A percentile compares a stretch with the other conserved stretches of the same genome.
These are phyloP conservation scores for Gracilinanus agilis DNA, from an alignment of 2,113 vertebrate genomes.

Conservation along the genomic window DNA sequence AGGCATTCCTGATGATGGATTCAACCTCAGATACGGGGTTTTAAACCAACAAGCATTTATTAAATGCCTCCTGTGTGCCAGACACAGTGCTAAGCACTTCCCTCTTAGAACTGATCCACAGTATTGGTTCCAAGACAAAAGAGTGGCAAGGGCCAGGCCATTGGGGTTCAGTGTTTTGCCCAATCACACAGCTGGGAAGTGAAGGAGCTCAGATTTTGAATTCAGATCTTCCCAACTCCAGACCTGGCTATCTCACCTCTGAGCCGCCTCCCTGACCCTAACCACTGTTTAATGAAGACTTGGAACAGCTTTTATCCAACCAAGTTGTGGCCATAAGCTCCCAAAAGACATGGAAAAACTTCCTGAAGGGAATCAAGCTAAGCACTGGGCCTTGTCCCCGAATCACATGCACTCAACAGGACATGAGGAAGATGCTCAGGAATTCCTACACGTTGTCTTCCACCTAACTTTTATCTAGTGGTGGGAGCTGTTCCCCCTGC, in stretches of 20 bases:
- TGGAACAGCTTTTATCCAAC: neutral
- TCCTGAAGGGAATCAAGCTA: neutral
- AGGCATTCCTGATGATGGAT: neutral
- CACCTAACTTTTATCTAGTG: conserved; percentile 42
- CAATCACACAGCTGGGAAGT: too few species aligned
- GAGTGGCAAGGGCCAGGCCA: too few species aligned
- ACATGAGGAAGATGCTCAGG: neutral
- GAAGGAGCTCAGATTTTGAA: too few species aligned
- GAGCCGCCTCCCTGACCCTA: neutral
- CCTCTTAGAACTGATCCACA: too few species aligned
- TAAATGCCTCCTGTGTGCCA: neutral
- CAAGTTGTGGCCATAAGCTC: neutral
- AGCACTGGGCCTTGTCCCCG: neutral
- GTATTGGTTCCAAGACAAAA: too few species aligned
- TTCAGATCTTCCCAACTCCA: too few species aligned
- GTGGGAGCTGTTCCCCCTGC: neutral
- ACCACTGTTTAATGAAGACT: neutral
- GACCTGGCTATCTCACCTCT: too few species aligned
- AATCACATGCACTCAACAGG: conserved; percentile 16
- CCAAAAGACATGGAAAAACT: neutral
- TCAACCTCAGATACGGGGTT: neutral
- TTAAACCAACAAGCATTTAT: neutral
- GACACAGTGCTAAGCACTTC: neutral
- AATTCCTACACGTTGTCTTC: conserved; percentile 22
- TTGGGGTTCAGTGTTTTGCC: too few species aligned